Base-by-base conservation (phyloP, 2,797 vertebrate genomes). In the Mus spretus region DNA sequence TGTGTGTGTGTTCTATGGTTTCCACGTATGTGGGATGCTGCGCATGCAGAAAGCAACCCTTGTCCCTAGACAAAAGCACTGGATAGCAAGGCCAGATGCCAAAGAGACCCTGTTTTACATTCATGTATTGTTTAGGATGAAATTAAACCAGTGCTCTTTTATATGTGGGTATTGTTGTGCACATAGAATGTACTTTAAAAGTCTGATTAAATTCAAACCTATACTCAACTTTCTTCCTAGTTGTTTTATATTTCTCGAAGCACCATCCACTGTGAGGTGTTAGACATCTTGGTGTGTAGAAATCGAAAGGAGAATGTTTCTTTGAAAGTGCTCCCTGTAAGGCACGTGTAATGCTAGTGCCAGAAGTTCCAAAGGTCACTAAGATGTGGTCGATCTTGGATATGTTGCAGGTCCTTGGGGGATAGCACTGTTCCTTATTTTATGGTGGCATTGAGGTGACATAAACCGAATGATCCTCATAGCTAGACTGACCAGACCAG, bases 341-440 rank as follows among this genome's bases (percentile, higher is more conserved):
- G 4, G 13, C 2, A 4, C 17, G 44, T 28, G 3, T 37, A 9
- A n/a, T 3, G 10, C 22, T 10, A 5, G 34, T 0, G 0, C 0
- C 3, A 22, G 22, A 24, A n/a, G n/a, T 11, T 14, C 4, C 6
- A 2, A 28, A 28, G 31, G 4, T 44, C 0, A 0, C 0, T 1
- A 2, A 65, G 0, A 6, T 5, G 17, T 7, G 88, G 4, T 47
- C 67, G 61, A 65, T 22, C 5, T 17, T 84, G 7, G 37, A 57
- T 0, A 0, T 31, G 8, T 2, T 2, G 1, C 6, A 1, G 1
- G 9, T 10, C 20, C 31, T 0, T 1, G 2, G 3, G 4, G 8
- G 4, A 1, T 24, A 57, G 22, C 2, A 26, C 17, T 50, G 40
- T 50, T 28, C 22, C n/a, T 50, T 50, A 59, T 26, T 11, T 57